phyloP scores from a whole-genome alignment of 2,888 invertebrate genomes.

The Nudaria mundana region DNA sequence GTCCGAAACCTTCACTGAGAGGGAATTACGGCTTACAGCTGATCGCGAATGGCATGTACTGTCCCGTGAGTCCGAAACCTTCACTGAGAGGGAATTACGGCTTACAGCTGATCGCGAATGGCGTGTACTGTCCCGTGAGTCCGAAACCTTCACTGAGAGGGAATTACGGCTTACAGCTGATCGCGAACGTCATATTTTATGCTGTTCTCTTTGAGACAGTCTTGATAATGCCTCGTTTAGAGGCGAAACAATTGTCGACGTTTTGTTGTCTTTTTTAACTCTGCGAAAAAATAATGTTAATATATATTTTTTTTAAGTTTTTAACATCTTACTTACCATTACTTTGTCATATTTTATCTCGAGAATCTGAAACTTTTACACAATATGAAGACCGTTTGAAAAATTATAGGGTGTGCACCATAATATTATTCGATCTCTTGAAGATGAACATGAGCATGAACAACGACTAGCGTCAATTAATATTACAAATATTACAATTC shows the following conservation, averaged over 20 bases:
- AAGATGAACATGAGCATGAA: conserved; percentile 2
- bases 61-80: conserved; percentile 1
- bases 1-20: not conserved
- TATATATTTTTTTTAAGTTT: too few species aligned
- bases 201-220: too few species aligned
- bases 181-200: not conserved
- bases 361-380: not conserved
- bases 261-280: too few species aligned
- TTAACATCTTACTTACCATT: too few species aligned
- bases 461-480: not conserved
- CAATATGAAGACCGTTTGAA: conserved; percentile 1
- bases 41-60: conserved; percentile 1
- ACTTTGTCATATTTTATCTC: not conserved
- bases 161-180: not conserved
- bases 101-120: conserved; percentile 1
- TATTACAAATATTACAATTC: not conserved
- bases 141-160: conserved; percentile 1
- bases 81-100: conserved; percentile 3
- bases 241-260: too few species aligned
- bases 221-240: too few species aligned
- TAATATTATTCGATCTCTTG: conserved; percentile 1
- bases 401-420: conserved; percentile 4
- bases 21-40: conserved; percentile 8
- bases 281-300: too few species aligned
- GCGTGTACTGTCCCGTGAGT: conserved; percentile 1